Evolutionary conservation across 2,797 vertebrate genomes (phyloP), one percentile per base, ranked within the genome.

Genomic region (Semaprochilodus insignis): DNA sequence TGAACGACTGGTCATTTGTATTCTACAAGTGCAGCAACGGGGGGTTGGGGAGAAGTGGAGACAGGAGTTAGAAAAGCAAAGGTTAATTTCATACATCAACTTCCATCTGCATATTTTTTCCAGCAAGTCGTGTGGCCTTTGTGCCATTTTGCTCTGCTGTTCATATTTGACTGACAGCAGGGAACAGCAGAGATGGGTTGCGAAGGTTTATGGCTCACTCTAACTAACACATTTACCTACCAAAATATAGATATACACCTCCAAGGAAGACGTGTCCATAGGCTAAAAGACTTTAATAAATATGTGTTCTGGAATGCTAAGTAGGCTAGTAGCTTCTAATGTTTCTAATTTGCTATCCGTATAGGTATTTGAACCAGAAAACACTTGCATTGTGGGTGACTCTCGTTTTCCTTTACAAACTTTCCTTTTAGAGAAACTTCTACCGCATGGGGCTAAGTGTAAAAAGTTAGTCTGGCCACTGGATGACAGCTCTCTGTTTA

Each of bases 401-500:
- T 36, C 51, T 78, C 54, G 3, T 55, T 78, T 76, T 34, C 67
- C 31, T 0, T 5, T 54, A 65, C 34, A 77, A 31, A 31, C 19
- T 70, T 65, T 79, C 77, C 73, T 52, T 78, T 73, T 17, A 48
- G 25, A 25, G 51, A 85, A 81, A 67, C 25, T 57, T 75, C 71
- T 72, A 73, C 21, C 31, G 19, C 63, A 63, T 36, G 65, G 13
- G 11, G 44, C 48, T 76, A 23, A 57, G 93, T 95, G 93, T 91
- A 93, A 90, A 93, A 82, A 54, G 60, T 51, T 70, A 92, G 94
- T 93, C 94, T 90, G 90, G 34, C 67, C n/a, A 55, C 63, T 94
- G 93, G 94, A 90, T 94, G 95, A 94, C 95, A 93, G 93, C 92
- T 94, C 92, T 94, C 31, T 66, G 36, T 93, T 91, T 93, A 93